These are phyloP conservation scores for Lucinisca nassula DNA, from an alignment of 2,888 invertebrate genomes.

Conservation along the genomic window DNA sequence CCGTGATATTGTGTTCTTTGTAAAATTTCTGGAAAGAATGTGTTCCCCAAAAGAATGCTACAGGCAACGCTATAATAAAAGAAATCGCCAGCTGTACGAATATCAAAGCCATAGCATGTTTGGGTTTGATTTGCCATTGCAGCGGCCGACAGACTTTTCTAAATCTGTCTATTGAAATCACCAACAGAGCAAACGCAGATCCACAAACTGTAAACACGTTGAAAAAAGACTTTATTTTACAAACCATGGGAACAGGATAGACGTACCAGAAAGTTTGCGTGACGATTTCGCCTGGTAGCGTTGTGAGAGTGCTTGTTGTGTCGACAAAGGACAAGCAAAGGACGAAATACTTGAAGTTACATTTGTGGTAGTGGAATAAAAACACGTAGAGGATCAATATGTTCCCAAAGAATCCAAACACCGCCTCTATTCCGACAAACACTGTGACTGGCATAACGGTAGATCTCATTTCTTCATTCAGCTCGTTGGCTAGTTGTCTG, in stretches of 20 bases:
- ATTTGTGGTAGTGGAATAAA: constrained; percentile 12
- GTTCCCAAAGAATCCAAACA: constrained; percentile 39
- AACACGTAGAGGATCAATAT: constrained; percentile 25
- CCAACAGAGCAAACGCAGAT: constrained; percentile 69
- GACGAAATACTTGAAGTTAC: constrained; percentile 49
- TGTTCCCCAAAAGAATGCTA: constrained; percentile 40
- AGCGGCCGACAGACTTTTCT: constrained; percentile 76
- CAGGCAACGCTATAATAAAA: constrained; percentile 9
- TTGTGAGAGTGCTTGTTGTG: constrained; percentile 28
- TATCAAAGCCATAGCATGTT: constrained; percentile 1
- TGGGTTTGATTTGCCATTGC: constrained; percentile 33
- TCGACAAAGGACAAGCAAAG: constrained; percentile 36
- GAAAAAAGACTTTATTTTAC: constrained; percentile 38
- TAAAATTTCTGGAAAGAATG: background rate
- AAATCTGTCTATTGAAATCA: constrained; percentile 75
- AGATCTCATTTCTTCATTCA: constrained; percentile 29
- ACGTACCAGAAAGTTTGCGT: constrained; percentile 43
- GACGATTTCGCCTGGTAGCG: constrained; percentile 50
- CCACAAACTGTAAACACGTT: constrained; percentile 47
- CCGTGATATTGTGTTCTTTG: constrained; percentile 16
- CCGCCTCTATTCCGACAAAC: constrained; percentile 35
- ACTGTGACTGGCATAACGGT: constrained; percentile 29
- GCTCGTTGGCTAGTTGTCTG: background rate
- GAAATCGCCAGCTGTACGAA: background rate
- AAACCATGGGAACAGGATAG: constrained; percentile 17